Evolutionary conservation across 1,140 invertebrate genomes (phyloP), one percentile per base, ranked within the genome.

Genomic region (Monomorium pharaonis): DNA sequence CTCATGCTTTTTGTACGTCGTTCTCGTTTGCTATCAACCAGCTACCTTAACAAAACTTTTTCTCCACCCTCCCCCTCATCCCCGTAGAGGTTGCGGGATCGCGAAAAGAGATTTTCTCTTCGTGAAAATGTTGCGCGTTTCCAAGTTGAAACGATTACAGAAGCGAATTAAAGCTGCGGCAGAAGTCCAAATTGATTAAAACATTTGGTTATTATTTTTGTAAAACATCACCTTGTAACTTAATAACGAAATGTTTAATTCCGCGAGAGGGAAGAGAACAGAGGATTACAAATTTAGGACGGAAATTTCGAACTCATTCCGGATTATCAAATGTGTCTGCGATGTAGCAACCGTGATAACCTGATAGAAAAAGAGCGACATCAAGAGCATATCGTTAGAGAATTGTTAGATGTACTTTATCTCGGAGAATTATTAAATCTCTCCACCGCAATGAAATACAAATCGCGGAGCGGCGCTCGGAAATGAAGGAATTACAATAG

Each of bases 401-500:
- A n/a, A n/a, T n/a, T n/a, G n/a, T 51, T 75, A n/a, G 10, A 27
- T 56, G 56, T 56, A 33, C 54, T 54, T 70, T 81, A 72, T 24
- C 1, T 3, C n/a, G n/a, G n/a, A 56, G 10, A 42, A 37, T 37
- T 5, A n/a, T n/a, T n/a, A n/a, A n/a, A n/a, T n/a, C 33, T 2
- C n/a, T 80, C 54, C 37, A 7, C 24, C 21, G 18, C 24, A 16
- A 56, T 24, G 5, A 67, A 54, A n/a, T 6, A 24, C 24, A 56
- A 56, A 44, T 58, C 9, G 27, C 21, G 21, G 44, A 56, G 21
- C 49, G 18, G 18, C 0, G 12, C 24, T 81, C 12, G 21, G 18
- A 58, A 72, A 72, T 60, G 30, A 7, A n/a, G 24, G 16, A 47
- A 58, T 60, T 58, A 58, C 12, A 58, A 60, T 74, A 18, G 30